Conservation (phyloP, 37 sponge, comb jelly and placozoan species). For the Corticium candelabrum region DNA sequence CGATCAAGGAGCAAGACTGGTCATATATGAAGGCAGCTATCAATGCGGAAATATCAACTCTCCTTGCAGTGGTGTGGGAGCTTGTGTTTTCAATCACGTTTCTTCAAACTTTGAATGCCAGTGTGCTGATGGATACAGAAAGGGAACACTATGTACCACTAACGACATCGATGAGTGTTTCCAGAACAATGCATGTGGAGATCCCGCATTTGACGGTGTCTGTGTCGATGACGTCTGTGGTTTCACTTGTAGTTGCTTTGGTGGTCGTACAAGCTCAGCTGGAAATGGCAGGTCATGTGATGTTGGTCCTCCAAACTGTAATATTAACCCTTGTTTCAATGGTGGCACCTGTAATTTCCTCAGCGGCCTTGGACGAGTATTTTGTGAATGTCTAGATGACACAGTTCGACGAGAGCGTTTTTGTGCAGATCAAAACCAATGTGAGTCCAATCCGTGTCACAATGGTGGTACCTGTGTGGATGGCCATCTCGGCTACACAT, state of each 20-base stretch:
- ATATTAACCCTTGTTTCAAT: slow-evolving; percentile 55
- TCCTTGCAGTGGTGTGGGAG: background rate
- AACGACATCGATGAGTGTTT: background rate
- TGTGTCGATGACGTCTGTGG: background rate
- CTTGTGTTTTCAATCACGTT: background rate
- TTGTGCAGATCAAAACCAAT: background rate
- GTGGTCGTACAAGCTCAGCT: background rate
- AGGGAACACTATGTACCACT: background rate
- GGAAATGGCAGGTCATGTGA: background rate
- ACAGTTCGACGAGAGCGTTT: background rate
- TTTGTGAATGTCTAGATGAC: background rate
- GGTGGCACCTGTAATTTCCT: slow-evolving; percentile 33
- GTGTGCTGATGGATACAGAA: background rate
- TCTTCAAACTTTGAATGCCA: background rate
- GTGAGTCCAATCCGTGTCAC: background rate
- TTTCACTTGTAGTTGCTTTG: background rate
- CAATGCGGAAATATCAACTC: background rate
- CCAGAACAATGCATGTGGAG: background rate
- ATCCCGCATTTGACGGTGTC: background rate
- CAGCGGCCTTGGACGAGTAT: background rate
- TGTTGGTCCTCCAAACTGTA: slow-evolving; percentile 27
- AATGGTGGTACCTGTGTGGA: background rate
- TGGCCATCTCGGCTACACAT: background rate
- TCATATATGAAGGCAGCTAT: background rate
- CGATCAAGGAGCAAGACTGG: background rate